Conservation (phyloP, 2,888 invertebrate genomes). For the Tiliacea citrago region DNA sequence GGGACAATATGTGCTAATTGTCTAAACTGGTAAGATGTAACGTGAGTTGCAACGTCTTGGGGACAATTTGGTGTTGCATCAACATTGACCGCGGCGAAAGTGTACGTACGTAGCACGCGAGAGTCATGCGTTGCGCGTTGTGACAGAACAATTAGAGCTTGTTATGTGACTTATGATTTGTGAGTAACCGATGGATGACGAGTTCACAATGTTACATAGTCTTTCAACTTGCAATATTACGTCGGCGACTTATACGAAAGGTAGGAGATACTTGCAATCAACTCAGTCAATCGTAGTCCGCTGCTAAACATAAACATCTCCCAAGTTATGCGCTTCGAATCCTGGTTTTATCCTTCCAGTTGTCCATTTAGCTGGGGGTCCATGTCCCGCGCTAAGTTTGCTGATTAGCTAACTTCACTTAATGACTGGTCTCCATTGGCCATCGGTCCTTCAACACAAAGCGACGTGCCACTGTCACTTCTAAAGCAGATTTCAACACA, state of each 20-base stretch:
- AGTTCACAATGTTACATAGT: slow-evolving; percentile 4
- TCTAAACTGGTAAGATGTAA: slow-evolving; percentile 56
- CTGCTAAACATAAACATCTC: not conserved
- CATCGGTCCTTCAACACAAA: not conserved
- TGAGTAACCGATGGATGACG: slow-evolving; percentile 14
- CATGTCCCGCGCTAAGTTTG: no score
- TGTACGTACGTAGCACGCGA: slow-evolving; percentile 59
- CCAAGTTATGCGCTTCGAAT: not conserved
- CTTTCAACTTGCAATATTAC: not conserved
- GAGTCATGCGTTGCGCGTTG: slow-evolving; percentile 70
- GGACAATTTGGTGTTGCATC: slow-evolving; percentile 72
- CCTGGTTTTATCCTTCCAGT: not conserved
- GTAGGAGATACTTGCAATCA: not conserved
- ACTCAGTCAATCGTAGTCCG: not conserved
- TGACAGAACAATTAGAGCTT: slow-evolving; percentile 77
- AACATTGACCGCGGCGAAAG: slow-evolving; percentile 74
- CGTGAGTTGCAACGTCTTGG: slow-evolving; percentile 45
- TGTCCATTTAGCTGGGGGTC: not conserved
- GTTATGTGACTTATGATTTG: slow-evolving; percentile 58
- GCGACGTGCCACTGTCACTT: no score
- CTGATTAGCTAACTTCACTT: no score
- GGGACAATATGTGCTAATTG: slow-evolving; percentile 72
- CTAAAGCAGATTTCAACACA: not conserved
- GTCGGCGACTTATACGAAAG: not conserved
- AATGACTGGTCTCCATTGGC: not conserved